Evolutionary conservation across 2,797 vertebrate genomes (phyloP).

Genomic region (Synanceia verrucosa): DNA sequence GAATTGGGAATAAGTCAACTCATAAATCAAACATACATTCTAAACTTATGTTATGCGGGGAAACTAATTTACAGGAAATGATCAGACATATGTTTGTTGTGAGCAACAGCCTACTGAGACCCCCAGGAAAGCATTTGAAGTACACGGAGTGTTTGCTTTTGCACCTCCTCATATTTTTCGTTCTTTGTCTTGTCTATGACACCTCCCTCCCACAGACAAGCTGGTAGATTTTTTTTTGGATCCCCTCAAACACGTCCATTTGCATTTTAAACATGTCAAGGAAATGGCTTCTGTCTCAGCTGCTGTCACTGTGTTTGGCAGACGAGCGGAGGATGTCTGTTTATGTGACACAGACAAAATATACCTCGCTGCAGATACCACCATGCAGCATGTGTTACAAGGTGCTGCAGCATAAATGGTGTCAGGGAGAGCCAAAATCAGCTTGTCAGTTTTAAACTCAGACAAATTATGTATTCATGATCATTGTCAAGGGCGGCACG

Average conservation of each 20-base stretch:
- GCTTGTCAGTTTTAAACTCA: constrained; percentile 10
- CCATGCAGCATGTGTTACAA: constrained; percentile 57
- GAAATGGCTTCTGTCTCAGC: constrained; percentile 74
- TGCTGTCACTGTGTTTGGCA: constrained; percentile 75
- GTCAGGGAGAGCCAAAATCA: constrained; percentile 32
- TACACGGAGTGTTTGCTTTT: constrained; percentile 71
- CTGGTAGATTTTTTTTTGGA: constrained; percentile 54
- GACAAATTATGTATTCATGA: constrained; percentile 1
- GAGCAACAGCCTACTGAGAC: constrained; percentile 60
- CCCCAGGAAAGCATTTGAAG: constrained; percentile 59
- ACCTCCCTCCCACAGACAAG: constrained; percentile 80
- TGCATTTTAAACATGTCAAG: constrained; percentile 81
- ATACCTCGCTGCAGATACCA: constrained; percentile 49
- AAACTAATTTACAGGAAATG: constrained; percentile 56
- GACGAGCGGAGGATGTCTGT: constrained; percentile 64
- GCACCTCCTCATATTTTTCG: constrained; percentile 72
- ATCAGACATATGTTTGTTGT: constrained; percentile 73
- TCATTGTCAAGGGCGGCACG: constrained; percentile 8
- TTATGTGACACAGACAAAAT: constrained; percentile 70
- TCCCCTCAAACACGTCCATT: constrained; percentile 76
- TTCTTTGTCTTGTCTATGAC: constrained; percentile 76
- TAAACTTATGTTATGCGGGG: constrained; percentile 33
- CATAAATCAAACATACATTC: constrained; percentile 37
- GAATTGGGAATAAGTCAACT: constrained; percentile 19
- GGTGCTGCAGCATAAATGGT: constrained; percentile 41